phyloP scores from a whole-genome alignment of 2,888 invertebrate genomes.

The Calephelis perditalis region DNA sequence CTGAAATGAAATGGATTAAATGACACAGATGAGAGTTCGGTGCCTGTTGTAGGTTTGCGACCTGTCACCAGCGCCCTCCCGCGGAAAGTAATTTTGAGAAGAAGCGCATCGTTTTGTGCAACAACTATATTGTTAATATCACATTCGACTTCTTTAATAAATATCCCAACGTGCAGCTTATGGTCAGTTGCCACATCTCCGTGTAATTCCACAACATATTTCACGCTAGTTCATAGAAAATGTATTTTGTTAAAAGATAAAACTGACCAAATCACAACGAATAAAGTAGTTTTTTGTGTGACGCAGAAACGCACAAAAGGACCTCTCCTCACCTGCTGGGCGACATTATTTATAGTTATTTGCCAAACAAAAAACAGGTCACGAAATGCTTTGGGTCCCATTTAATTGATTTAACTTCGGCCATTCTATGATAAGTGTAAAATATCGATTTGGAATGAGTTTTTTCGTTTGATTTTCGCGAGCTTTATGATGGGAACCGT shows the following conservation, averaged over 20 bases:
- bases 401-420: slow-evolving; percentile 68
- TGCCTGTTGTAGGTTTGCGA: no score
- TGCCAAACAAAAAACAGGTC: slow-evolving; percentile 36
- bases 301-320: slow-evolving; percentile 39
- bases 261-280: slow-evolving; percentile 70
- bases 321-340: slow-evolving; percentile 66
- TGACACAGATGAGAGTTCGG: no score
- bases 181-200: background rate
- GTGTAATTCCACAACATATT: background rate
- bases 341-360: slow-evolving; percentile 65
- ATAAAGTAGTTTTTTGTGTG: slow-evolving; percentile 60
- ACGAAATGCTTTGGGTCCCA: slow-evolving; percentile 33
- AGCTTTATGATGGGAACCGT: slow-evolving; percentile 9
- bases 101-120: no score
- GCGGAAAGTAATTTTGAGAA: no score
- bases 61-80: no score
- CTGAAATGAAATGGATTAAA: no score
- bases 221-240: slow-evolving; percentile 14
- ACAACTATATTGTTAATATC: no score
- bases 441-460: slow-evolving; percentile 50
- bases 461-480: background rate
- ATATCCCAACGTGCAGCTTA: no score
- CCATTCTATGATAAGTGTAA: slow-evolving; percentile 69
- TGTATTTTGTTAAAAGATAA: slow-evolving; percentile 17
- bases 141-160: no score